Conservation (phyloP, 1,140 invertebrate species). For the Apis cerana region DNA sequence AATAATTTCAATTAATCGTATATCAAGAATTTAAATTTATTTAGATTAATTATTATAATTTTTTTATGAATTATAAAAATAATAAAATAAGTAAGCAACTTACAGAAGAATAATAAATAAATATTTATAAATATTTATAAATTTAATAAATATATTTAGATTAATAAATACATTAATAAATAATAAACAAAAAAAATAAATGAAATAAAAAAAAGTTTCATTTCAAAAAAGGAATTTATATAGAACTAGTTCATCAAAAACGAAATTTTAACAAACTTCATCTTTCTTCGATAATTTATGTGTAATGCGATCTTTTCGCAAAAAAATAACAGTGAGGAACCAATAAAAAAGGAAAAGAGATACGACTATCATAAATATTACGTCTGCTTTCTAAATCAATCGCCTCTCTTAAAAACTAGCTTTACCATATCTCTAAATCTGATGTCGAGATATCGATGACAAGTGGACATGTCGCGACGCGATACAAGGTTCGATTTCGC, state of each 20-base stretch:
- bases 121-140: not conserved
- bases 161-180: no score
- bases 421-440: slow-evolving; percentile 28
- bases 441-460: slow-evolving; percentile 3
- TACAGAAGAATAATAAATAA: no score
- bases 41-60: no score
- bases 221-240: not conserved
- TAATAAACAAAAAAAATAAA: not conserved
- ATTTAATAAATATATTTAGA: not conserved
- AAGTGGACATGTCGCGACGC: slow-evolving; percentile 9
- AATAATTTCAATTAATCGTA: no score
- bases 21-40: no score
- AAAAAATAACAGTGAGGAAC: not conserved
- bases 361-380: slow-evolving; percentile 37
- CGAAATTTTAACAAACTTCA: slow-evolving; percentile 4
- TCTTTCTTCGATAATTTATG: slow-evolving; percentile 23
- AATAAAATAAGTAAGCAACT: no score
- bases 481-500: slow-evolving; percentile 19
- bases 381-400: slow-evolving; percentile 35
- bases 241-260: slow-evolving; percentile 8
- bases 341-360: not conserved
- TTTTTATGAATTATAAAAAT: no score
- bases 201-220: not conserved
- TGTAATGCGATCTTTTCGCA: not conserved
- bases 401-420: not conserved